Evolutionary conservation across 2,113 vertebrate genomes (phyloP), one percentile per base, ranked within the genome.

Genomic region (Lophius piscatorius): DNA sequence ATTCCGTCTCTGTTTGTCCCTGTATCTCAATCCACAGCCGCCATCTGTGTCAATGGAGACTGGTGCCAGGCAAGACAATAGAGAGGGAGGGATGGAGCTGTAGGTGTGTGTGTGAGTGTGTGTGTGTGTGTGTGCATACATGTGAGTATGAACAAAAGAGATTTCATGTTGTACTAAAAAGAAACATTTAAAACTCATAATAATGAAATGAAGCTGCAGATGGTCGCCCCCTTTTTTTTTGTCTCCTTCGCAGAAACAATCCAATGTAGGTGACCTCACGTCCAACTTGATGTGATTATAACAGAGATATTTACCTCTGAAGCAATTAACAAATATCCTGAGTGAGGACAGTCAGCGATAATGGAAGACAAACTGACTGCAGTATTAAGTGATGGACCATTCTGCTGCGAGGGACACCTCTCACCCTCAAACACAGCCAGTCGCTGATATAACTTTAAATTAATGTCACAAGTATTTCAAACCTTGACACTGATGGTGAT

Each of bases 11-110:
- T 48, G 47, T 41, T 49, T 60, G 20, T 45, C 41, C 2, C 50
- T 70, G 50, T 50, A 41, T 57, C 46, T 57, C 71, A 39, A 47
- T 45, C 55, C 67, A 56, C 31, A 42, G 10, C 70, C 65, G 5
- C 69, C 78, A 73, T 78, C 84, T 82, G 84, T 69, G 69, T 64
- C 42, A 67, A 21, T 62, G 75, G 42, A 28, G 71, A 72, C 28
- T n/a, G 51, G 35, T 64, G 75, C 74, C 80, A 79, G 67, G 55
- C 46, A 56, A 80, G 78, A 78, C 74, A 35, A 70, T 48, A 13
- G 63, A 56, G 70, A 64, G 49, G 41, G 51, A 64, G 55, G 57
- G 39, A 40, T 21, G 56, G 38, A n/a, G 41, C 28, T 71, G 36
- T 48, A 31, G 28, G 61, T 28, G 66, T 47, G 59, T 46, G n/a